Conservation (phyloP, 2,113 vertebrate genomes). For the Pipa parva region DNA sequence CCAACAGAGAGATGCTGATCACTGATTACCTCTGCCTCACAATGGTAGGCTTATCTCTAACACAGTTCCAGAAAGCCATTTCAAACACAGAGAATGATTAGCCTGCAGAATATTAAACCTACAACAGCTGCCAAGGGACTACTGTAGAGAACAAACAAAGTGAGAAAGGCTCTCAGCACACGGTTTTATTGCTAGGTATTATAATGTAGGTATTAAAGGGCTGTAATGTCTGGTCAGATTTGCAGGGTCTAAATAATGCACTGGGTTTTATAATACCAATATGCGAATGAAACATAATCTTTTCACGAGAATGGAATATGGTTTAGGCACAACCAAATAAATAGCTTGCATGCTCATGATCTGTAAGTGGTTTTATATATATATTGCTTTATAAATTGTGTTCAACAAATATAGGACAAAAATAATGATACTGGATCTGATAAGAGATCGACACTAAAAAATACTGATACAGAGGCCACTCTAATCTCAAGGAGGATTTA, state of each 20-base stretch:
- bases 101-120: constrained; percentile 35
- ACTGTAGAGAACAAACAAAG: constrained; percentile 35
- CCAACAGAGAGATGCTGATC: constrained; percentile 25
- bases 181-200: constrained; percentile 23
- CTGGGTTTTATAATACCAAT: constrained; percentile 12
- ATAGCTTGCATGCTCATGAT: not conserved
- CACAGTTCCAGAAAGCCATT: constrained; percentile 8
- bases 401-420: not conserved
- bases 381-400: not conserved
- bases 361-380: not conserved
- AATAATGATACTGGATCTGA: too few species aligned
- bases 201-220: constrained; percentile 23
- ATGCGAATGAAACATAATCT: constrained; percentile 13
- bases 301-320: constrained; percentile 7
- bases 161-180: constrained; percentile 9
- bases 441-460: too few species aligned
- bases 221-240: constrained; percentile 25
- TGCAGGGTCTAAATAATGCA: constrained; percentile 23
- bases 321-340: not conserved
- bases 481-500: too few species aligned
- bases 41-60: constrained; percentile 3
- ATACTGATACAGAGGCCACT: too few species aligned
- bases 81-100: constrained; percentile 29
- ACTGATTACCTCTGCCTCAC: constrained; percentile 27
- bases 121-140: constrained; percentile 32